Evolutionary conservation across 2,113 vertebrate genomes (phyloP).

Genomic region (Stigmatopora nigra): DNA sequence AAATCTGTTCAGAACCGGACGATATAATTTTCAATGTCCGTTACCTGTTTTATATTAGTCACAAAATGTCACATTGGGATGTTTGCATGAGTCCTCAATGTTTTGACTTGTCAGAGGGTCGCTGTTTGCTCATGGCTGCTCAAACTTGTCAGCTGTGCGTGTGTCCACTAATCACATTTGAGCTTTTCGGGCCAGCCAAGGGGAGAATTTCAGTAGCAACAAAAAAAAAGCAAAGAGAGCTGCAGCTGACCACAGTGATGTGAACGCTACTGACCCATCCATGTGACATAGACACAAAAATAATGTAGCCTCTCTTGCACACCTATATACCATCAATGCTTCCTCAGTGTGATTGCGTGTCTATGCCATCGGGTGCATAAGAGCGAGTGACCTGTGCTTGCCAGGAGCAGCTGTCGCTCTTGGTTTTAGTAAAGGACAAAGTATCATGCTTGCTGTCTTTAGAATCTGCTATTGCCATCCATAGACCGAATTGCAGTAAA

Average conservation of each 20-base stretch:
- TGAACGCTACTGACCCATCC: slow-evolving; percentile 27
- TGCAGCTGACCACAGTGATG: slow-evolving; percentile 59
- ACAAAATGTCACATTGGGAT: slow-evolving; percentile 15
- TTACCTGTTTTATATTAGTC: slow-evolving; percentile 12
- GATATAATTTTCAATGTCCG: neutral
- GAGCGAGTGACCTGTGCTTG: slow-evolving; percentile 24
- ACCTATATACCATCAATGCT: slow-evolving; percentile 50
- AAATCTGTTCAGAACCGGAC: neutral
- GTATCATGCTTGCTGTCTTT: slow-evolving; percentile 15
- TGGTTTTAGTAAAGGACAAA: slow-evolving; percentile 7
- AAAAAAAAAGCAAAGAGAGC: slow-evolving; percentile 35
- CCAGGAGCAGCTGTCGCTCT: slow-evolving; percentile 40
- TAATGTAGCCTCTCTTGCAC: slow-evolving; percentile 17
- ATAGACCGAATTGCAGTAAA: too few relatives aligned
- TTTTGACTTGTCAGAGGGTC: slow-evolving; percentile 19
- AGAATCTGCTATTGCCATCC: slow-evolving; percentile 16
- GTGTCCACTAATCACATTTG: slow-evolving; percentile 42
- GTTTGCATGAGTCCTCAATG: slow-evolving; percentile 18
- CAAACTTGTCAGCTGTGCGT: slow-evolving; percentile 36
- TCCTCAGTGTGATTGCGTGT: slow-evolving; percentile 37
- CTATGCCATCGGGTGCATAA: slow-evolving; percentile 6
- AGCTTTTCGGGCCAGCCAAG: slow-evolving; percentile 35
- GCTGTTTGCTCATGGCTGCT: slow-evolving; percentile 43
- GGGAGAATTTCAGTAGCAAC: slow-evolving; percentile 40
- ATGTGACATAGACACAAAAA: neutral